A percentile compares a stretch with the other conserved stretches of the same genome.
phyloP scores from a whole-genome alignment of 2,888 invertebrate species.

The Drosophila lutescens region DNA sequence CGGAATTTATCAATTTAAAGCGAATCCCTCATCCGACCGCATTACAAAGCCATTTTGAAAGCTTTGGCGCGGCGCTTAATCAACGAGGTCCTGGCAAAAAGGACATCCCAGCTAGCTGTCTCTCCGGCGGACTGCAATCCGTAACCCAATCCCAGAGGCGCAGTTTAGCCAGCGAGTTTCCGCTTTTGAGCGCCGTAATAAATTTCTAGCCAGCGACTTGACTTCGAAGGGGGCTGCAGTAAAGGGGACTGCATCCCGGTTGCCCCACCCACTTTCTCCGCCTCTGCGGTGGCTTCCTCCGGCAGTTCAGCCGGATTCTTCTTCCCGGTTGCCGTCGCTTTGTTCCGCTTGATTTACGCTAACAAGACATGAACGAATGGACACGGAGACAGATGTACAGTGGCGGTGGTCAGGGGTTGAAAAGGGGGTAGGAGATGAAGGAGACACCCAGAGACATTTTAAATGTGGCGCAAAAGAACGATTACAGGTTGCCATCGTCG shows the following conservation, averaged over 20 bases:
- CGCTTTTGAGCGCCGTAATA: conserved; percentile 73
- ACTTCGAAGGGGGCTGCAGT: conserved; percentile 31
- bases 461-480: conserved; percentile 78
- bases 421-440: conserved; percentile 27
- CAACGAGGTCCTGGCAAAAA: conserved; percentile 52
- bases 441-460: conserved; percentile 74
- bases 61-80: conserved; percentile 58
- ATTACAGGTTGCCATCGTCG: conserved; percentile 74
- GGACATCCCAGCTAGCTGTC: conserved; percentile 50
- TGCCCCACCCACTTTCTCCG: conserved; percentile 52
- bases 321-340: conserved; percentile 64
- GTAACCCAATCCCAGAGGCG: conserved; percentile 53
- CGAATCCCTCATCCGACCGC: conserved; percentile 30
- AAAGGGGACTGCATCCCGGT: conserved; percentile 12
- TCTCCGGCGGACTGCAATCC: conserved; percentile 31
- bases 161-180: conserved; percentile 74
- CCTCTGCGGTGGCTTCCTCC: conserved; percentile 7
- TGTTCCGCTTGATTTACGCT: conserved; percentile 80
- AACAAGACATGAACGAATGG: conserved; percentile 80
- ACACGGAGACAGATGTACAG: conserved; percentile 56
- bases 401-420: conserved; percentile 4
- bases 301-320: conserved; percentile 29
- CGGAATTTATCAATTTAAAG: conserved; percentile 44
- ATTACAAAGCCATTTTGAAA: conserved; percentile 42
- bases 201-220: conserved; percentile 72